phyloP scores from a whole-genome alignment of 2,888 invertebrate genomes.

The Polydrusus cervinus region DNA sequence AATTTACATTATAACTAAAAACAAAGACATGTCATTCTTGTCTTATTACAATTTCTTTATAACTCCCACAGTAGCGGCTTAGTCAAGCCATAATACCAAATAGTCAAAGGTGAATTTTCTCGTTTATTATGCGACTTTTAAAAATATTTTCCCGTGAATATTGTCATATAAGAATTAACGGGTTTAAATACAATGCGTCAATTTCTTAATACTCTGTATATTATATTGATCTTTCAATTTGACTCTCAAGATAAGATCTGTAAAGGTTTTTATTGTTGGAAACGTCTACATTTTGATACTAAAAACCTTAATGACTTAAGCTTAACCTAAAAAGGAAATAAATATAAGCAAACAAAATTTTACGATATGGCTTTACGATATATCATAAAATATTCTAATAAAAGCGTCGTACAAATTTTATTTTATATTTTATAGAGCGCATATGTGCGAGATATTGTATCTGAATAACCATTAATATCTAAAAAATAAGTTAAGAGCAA shows the following conservation, averaged over 20 bases:
- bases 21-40: too few relatives aligned
- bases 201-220: too few relatives aligned
- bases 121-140: too few relatives aligned
- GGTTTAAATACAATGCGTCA: too few relatives aligned
- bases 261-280: not conserved
- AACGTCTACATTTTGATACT: slow-evolving; percentile 3
- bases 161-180: too few relatives aligned
- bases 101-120: too few relatives aligned
- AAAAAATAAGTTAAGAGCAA: not conserved
- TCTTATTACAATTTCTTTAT: too few relatives aligned
- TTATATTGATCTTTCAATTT: slow-evolving; percentile 1
- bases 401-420: not conserved
- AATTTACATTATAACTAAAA: too few relatives aligned
- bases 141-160: too few relatives aligned
- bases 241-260: not conserved
- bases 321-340: slow-evolving; percentile 13
- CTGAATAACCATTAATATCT: not conserved
- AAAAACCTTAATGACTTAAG: slow-evolving; percentile 7
- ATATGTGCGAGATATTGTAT: not conserved
- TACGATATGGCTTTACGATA: slow-evolving; percentile 17
- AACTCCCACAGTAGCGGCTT: too few relatives aligned
- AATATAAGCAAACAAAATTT: slow-evolving; percentile 16
- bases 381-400: slow-evolving; percentile 3
- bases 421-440: not conserved
- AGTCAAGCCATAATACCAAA: too few relatives aligned